Evolutionary conservation across 2,888 invertebrate species (phyloP), one percentile per base, ranked within the genome.

Genomic region (Tiliacea citrago): DNA sequence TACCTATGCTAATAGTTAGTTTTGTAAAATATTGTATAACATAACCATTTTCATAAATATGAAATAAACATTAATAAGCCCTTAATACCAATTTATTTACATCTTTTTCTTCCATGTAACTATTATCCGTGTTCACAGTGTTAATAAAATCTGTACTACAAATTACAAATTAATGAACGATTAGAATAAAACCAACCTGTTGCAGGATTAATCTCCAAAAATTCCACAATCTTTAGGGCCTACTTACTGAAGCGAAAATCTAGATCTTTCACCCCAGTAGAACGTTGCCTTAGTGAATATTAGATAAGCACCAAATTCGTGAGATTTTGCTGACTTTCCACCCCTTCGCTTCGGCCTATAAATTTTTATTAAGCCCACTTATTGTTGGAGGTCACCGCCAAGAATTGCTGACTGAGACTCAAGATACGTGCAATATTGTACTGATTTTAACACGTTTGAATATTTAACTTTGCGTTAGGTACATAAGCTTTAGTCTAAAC

Each of bases 321-420:
- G 65, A 86, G 66, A 80, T 78, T 84, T 67, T 24, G 79, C 75
- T 70, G 76, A 79, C 53, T 74, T 75, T 53, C 29, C 65, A 87
- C 55, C 86, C 82, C 58, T 84, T 81, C 49, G 24, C 66, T 57
- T 24, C 10, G 57, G 45, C 47, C 67, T 65, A 75, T 86, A 86
- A 86, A 81, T 86, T 86, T 86, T 86, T 84, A 86, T 88, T 81
- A 79, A 73, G 55, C 67, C 73, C 70, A 82, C 82, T 86, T 86
- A 86, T 62, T 58, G 69, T 73, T 51, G n/a, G 61, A 66, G 78
- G 75, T 79, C 71, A 77, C 62, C 65, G 42, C 72, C 74, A 45
- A 65, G 53, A 47, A 63, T 58, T 35, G 39, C 42, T 12, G 45
- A 42, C 69, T 68, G 16, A 58, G 61, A 73, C 42, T 70, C 49